Base-by-base conservation (phyloP, 2,888 invertebrate species). In the Temnothorax ravouxi region DNA sequence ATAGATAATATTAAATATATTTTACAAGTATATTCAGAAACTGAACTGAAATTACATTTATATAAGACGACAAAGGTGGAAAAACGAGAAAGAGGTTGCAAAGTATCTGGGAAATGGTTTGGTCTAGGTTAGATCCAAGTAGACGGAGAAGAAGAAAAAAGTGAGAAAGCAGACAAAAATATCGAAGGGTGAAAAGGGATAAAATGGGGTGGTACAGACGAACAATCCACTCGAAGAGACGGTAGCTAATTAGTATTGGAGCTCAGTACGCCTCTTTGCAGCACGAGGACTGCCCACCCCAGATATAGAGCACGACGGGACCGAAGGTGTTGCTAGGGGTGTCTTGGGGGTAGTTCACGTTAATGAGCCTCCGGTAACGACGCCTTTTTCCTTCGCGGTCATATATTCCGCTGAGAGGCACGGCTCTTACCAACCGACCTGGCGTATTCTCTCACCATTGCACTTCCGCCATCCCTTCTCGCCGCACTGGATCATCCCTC, bases 301-400 rank as follows among this genome's bases (percentile, higher is more conserved):
- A 67, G 74, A 80, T 76, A 29, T 29, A 29, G 29, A 80, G 50
- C 59, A 69, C 72, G 52, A 56, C 72, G 66, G 79, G 75, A 80
- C 84, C 86, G 86, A 91, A 90, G 92, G 90, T 91, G 92, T 92
- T 91, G 91, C 91, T 79, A 89, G 90, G 87, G 91, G 90, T 92
- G 92, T 93, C 92, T 91, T 90, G 92, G 91, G 93, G 91, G 92
- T 93, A 92, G 91, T 93, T 93, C 86, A 89, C 91, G 90, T 93
- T 94, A 94, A 94, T 93, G 94, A 93, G 93, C 91, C 92, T 91
- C 92, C 89, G 88, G 91, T 94, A 94, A 94, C 93, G 93, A 93
- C 91, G 91, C 91, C 90, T 92, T 92, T 93, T 92, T 93, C 88
- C 86, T 89, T 83, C 88, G 81, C 77, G 85, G 84, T 87, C 90